Percentiles rank a stretch among this genome's conserved stretches.
Evolutionary conservation across 2,797 vertebrate species (phyloP).

Genomic region (Chelidonichthys spinosus): DNA sequence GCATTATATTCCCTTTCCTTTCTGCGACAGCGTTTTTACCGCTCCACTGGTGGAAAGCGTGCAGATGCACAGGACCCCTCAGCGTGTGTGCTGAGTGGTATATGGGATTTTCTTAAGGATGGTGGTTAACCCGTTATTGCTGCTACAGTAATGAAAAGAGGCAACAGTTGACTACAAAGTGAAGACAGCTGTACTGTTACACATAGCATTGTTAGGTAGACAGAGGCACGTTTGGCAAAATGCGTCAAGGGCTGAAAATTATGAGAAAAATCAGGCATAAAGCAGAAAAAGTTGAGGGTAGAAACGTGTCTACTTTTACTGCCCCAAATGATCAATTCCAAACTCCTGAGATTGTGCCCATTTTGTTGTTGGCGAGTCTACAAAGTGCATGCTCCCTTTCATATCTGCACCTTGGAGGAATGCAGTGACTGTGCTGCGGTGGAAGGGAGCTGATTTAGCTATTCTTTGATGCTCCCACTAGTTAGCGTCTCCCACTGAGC

Average conservation of each 20-base stretch:
- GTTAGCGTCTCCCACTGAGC: slow-evolving; percentile 80
- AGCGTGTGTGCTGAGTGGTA: slow-evolving; percentile 66
- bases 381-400: slow-evolving; percentile 49
- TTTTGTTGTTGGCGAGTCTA: slow-evolving; percentile 21
- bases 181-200: slow-evolving; percentile 72
- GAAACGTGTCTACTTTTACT: neutral
- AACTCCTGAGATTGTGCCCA: slow-evolving; percentile 2
- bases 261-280: slow-evolving; percentile 3
- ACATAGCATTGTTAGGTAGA: slow-evolving; percentile 30
- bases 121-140: slow-evolving; percentile 66
- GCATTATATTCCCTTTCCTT: slow-evolving; percentile 62
- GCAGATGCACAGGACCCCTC: slow-evolving; percentile 39
- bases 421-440: slow-evolving; percentile 61
- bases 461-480: slow-evolving; percentile 81
- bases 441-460: slow-evolving; percentile 74
- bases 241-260: slow-evolving; percentile 1
- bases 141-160: slow-evolving; percentile 72
- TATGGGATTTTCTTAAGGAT: slow-evolving; percentile 62
- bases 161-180: slow-evolving; percentile 71
- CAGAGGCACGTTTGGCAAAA: slow-evolving; percentile 29
- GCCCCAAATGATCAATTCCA: slow-evolving; percentile 7
- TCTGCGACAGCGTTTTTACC: slow-evolving; percentile 49
- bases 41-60: slow-evolving; percentile 35
- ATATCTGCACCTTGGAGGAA: slow-evolving; percentile 75
- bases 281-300: neutral